These are phyloP conservation scores for Melieria omissa DNA, from an alignment of 2,888 invertebrate genomes.

Conservation along the genomic window DNA sequence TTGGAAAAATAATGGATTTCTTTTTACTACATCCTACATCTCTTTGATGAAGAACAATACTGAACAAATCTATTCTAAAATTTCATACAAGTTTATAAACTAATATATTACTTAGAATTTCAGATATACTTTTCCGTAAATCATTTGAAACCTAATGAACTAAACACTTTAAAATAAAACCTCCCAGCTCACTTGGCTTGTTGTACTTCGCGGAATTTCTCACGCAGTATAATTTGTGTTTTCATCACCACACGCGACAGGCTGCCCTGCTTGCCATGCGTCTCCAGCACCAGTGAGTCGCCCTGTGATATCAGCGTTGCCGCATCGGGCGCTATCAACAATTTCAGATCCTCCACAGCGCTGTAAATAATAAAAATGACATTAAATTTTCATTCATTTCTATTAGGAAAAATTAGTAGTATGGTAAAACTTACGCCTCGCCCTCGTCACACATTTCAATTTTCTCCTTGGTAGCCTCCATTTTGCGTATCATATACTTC, in stretches of 20 bases:
- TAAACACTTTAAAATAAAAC: too few relatives aligned
- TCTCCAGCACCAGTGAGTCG: constrained; percentile 78
- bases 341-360: constrained; percentile 61
- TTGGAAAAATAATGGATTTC: too few relatives aligned
- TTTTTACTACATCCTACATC: too few relatives aligned
- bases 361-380: constrained; percentile 45
- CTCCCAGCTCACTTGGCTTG: constrained; percentile 59
- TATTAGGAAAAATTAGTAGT: neutral
- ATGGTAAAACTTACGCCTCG: constrained; percentile 54
- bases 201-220: constrained; percentile 66
- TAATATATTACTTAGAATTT: too few relatives aligned
- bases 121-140: too few relatives aligned
- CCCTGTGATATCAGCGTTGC: constrained; percentile 82
- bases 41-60: too few relatives aligned
- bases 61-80: too few relatives aligned
- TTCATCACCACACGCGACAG: constrained; percentile 64
- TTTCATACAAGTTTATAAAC: too few relatives aligned
- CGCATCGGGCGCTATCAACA: constrained; percentile 77
- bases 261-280: constrained; percentile 69
- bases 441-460: constrained; percentile 61
- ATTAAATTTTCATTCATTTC: neutral
- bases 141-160: too few relatives aligned
- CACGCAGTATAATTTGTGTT: constrained; percentile 63
- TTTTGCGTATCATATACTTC: constrained; percentile 64
- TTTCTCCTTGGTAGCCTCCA: constrained; percentile 61